Evolutionary conservation across 2,888 invertebrate genomes (phyloP), one percentile per base, ranked within the genome.

Genomic region (Athalia rosae): DNA sequence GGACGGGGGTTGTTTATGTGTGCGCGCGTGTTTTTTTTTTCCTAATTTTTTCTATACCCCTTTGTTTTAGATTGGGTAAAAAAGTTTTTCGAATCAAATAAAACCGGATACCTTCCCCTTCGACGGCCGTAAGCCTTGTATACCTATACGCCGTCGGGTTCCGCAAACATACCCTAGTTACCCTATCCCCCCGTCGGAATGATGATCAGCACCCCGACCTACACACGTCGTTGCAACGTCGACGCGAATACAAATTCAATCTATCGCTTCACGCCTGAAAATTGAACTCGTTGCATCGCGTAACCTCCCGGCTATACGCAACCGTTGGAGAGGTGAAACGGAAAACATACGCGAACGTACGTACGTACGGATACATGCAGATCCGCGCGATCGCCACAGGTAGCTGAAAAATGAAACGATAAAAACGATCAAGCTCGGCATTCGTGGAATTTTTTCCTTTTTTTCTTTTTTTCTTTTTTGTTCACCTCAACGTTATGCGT

Each of bases 221-320:
- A 28, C 28, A 28, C 28, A 28, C 28, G 28, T 28, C 28, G 28
- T 28, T 28, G 28, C 28, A 28, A 28, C 53, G 67, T 53, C 67
- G 67, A 50, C 50, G 50, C 50, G 67, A 67, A 88, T 86, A 86
- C 86, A 86, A 88, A 88, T 88, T 88, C 87, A 88, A 89, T 87
- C 87, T 86, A 84, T 86, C 82, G 11, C 84, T 83, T 84, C 83
- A 84, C 84, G 83, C 84, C 81, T 86, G 85, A 84, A 87, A 87
- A 88, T 88, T 86, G 87, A 84, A 86, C 28, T 28, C 28, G 66
- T 50, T 28, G 28, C 28, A 28, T 28, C 28, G 28, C 28, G 28
- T 28, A 28, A 28, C 28, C 28, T 28, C 28, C 28, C 28, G 28
- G 28, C 28, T 28, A 28, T 2, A 28, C 28, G n/a, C n/a, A n/a